Conservation (phyloP, 2,888 invertebrate genomes). For the Leptinotarsa peninsularis region DNA sequence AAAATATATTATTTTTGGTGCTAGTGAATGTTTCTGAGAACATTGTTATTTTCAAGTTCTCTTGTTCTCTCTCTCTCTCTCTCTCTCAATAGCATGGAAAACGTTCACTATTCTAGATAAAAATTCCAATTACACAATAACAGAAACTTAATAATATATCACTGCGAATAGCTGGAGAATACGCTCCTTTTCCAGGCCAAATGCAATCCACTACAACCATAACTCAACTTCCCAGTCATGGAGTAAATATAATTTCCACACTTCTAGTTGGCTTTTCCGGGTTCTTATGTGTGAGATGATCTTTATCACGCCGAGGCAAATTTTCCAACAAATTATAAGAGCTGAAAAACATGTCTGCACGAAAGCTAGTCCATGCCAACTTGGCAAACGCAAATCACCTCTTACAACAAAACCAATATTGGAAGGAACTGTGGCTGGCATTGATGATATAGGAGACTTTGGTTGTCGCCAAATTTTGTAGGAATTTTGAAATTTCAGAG, state of each 20-base stretch:
- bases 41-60: no score
- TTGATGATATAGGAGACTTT: not conserved
- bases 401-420: not conserved
- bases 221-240: not conserved
- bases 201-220: not conserved
- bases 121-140: not conserved
- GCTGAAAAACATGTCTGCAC: constrained; percentile 37
- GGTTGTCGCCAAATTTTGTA: not conserved
- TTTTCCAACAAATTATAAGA: constrained; percentile 32
- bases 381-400: not conserved
- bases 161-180: not conserved
- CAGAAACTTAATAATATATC: not conserved
- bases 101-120: not conserved
- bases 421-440: not conserved
- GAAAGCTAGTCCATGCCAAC: constrained; percentile 35
- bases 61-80: no score
- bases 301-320: constrained; percentile 32
- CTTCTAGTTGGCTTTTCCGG: constrained; percentile 1
- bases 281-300: constrained; percentile 31
- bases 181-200: not conserved
- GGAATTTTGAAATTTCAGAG: no score
- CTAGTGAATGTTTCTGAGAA: no score
- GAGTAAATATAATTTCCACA: constrained; percentile 8
- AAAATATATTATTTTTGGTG: no score
- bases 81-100: not conserved